Conservation (phyloP, 2,113 vertebrate genomes). For the Machaerirhynchus nigripectus region DNA sequence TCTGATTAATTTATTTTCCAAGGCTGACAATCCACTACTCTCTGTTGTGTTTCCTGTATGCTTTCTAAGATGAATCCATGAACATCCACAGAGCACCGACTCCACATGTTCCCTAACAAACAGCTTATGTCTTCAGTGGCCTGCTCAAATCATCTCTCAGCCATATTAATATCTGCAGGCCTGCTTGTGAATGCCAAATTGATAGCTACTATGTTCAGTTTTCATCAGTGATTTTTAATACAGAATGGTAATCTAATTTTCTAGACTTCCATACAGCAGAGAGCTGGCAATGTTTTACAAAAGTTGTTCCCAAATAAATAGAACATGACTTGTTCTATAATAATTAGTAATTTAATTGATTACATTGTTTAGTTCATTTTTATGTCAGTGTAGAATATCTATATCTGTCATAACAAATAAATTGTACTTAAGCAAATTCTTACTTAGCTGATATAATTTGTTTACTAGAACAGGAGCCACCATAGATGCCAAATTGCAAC, state of each 20-base stretch:
- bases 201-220: background rate
- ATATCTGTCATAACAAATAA: background rate
- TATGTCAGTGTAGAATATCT: background rate
- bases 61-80: background rate
- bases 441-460: background rate
- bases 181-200: background rate
- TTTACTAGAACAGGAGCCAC: background rate
- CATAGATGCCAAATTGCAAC: background rate
- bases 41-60: background rate
- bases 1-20: background rate
- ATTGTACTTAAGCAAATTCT: background rate
- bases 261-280: background rate
- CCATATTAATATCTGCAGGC: background rate
- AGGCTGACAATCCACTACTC: background rate
- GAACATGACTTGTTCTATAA: background rate
- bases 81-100: fast-evolving
- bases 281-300: background rate
- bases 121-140: background rate
- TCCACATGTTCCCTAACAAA: background rate
- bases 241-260: background rate
- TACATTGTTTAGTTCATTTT: background rate
- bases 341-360: background rate
- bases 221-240: background rate
- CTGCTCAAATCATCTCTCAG: background rate
- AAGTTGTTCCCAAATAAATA: background rate